A percentile compares a stretch with the other conserved stretches of the same genome.
These are phyloP conservation scores for Phataginus tricuspis DNA, from an alignment of 2,797 vertebrate genomes.

Conservation along the genomic window DNA sequence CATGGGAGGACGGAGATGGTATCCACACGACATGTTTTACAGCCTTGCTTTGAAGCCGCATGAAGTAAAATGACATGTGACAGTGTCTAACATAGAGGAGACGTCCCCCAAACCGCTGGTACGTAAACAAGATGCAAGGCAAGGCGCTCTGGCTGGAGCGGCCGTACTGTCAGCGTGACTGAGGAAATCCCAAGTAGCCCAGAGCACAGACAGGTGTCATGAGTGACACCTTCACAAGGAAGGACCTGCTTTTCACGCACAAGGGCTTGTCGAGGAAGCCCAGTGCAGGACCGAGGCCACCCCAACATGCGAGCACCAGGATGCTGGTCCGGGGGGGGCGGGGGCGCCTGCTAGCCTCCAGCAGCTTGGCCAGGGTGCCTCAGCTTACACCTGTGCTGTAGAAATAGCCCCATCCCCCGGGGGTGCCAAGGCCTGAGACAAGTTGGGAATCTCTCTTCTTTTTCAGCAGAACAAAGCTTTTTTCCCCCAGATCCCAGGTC, in stretches of 20 bases:
- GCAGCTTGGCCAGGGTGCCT: not conserved
- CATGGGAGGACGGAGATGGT: not conserved
- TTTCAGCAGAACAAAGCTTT: not conserved
- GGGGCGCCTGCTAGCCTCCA: fast-evolving
- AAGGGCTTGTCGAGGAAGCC: fast-evolving
- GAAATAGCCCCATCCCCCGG: fast-evolving
- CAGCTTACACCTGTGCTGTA: fast-evolving
- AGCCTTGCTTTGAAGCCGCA: fast-evolving
- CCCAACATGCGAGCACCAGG: too few species aligned
- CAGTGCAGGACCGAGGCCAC: fast-evolving
- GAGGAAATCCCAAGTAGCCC: fast-evolving
- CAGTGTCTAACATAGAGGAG: not conserved
- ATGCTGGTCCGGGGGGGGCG: too few species aligned
- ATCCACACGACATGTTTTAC: fast-evolving
- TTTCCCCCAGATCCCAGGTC: not conserved
- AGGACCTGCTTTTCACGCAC: fast-evolving
- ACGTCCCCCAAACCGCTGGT: fast-evolving
- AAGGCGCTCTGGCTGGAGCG: not conserved
- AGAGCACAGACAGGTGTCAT: fast-evolving
- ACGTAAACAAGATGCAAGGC: fast-evolving
- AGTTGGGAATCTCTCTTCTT: not conserved
- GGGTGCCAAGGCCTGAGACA: fast-evolving
- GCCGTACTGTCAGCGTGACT: fast-evolving
- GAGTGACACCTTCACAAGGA: not conserved
- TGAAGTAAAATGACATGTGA: not conserved